Base-by-base conservation (phyloP, 35 echinoderm and acorn worm genomes). In the Nesometra sesokonis region DNA sequence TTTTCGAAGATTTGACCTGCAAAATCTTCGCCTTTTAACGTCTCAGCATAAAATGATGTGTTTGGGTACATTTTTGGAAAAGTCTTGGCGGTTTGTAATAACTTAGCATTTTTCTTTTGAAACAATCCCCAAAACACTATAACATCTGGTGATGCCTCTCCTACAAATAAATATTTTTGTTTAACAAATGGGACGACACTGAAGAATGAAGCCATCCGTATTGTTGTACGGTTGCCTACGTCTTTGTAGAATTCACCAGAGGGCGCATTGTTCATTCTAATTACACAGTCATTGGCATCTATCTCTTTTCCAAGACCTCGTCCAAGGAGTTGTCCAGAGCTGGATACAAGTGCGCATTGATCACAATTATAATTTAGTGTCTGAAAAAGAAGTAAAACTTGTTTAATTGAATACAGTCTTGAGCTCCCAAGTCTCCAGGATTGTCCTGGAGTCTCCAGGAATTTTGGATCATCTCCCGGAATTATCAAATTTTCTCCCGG, bases 241-340 rank as follows among this genome's bases (percentile, higher is more conserved):
- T 99, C 96, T 3, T 77, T 46, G 47, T 99, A 87, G 34, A 88
- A 99, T 33, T 90, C 92, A 23, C 19, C 17, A 11, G 91, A 90
- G 13, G 96, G 96, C 5, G 96, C 96, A 40, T 92, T 93, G 82
- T 99, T 99, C 96, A 99, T 99, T 77, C 96, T 40, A 32, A 99
- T 88, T 29, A 99, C 92, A 80, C 96, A 99, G 27, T 90, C 82
- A 29, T 91, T 84, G 31, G 87, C 27, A 46, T 99, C 96, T 46
- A 99, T 99, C 37, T 92, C 96, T 11, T 13, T 8, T 30, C 96
- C 96, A 11, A 88, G 80, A 36, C 76, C 77, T 29, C 87, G 89
- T 81, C 93, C 91, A 5, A 99, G 31, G 3, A 99, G 90, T 57
- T 93, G 96, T 11, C 96, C 96, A 17, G 96, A 99, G 82, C 96